A percentile compares a stretch with the other conserved stretches of the same genome.
Evolutionary conservation across 2,113 vertebrate genomes (phyloP).

Genomic region (Oreochromis niloticus): DNA sequence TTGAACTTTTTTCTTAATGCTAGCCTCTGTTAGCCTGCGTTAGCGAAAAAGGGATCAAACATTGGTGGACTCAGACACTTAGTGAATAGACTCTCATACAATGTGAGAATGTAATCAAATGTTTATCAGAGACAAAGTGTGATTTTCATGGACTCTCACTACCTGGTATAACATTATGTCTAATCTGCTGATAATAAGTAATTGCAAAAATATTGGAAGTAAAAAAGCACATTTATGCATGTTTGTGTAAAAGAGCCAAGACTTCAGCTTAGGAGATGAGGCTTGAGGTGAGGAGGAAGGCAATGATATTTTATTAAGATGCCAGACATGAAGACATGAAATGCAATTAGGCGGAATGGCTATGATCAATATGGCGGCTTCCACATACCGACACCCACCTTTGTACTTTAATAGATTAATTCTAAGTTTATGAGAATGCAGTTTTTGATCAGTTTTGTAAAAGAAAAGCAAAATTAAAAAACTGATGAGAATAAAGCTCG

Average conservation of each 20-base stretch:
- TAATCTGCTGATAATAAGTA: neutral
- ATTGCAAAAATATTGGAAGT: neutral
- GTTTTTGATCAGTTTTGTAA: neutral
- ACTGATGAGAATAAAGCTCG: neutral
- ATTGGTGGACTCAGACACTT: neutral
- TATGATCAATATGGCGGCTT: neutral
- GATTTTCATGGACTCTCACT: neutral
- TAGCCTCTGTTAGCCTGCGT: neutral
- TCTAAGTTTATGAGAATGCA: neutral
- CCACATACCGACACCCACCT: neutral
- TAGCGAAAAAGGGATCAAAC: neutral
- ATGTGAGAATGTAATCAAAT: neutral
- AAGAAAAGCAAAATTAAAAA: neutral
- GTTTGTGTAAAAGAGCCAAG: neutral
- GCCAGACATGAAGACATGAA: neutral
- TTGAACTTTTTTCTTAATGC: neutral
- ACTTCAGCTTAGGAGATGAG: neutral
- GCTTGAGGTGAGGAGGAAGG: neutral
- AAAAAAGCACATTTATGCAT: neutral
- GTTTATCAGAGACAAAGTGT: neutral
- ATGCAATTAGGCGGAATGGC: accelerated
- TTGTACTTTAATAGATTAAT: neutral
- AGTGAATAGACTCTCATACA: neutral
- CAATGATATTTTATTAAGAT: neutral
- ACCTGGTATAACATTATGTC: neutral